Evolutionary conservation across 2,113 vertebrate genomes (phyloP).

Genomic region (Prochilodus magdalenae): DNA sequence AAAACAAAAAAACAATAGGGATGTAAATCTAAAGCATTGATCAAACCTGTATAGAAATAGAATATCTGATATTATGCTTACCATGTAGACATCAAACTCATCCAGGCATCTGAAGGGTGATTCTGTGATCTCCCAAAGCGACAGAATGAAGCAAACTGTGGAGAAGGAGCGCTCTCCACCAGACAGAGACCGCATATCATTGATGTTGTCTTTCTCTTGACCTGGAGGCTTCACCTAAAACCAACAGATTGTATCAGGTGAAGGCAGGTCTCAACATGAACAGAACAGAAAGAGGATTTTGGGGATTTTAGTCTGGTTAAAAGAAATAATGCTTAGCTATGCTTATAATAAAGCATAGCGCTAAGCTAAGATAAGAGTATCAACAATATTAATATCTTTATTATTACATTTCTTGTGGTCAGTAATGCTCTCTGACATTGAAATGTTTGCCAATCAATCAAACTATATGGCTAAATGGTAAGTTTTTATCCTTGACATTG

Average conservation of each 20-base stretch:
- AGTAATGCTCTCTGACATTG: no score
- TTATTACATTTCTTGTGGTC: no score
- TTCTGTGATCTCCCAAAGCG: conserved; percentile 94
- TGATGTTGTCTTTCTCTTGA: conserved; percentile 78
- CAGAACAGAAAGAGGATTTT: no score
- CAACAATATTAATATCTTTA: no score
- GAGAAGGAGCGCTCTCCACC: conserved; percentile 98
- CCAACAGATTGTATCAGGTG: background rate
- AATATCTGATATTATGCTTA: conserved; percentile 57
- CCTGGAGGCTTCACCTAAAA: conserved; percentile 90
- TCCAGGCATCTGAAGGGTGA: conserved; percentile 97
- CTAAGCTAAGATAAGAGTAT: no score
- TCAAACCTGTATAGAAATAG: background rate
- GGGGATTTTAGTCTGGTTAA: no score
- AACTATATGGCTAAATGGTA: no score
- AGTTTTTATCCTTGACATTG: no score
- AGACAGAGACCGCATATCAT: conserved; percentile 89
- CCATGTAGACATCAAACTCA: conserved; percentile 99
- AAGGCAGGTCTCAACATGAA: background rate
- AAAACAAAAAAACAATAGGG: background rate
- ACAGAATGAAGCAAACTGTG: conserved; percentile 94
- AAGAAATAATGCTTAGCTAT: no score
- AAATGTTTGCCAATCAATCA: no score
- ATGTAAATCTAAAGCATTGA: background rate
- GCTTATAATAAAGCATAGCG: no score